Base-by-base conservation (phyloP, 2,113 vertebrate genomes). In the Hyperoodon ampullatus region DNA sequence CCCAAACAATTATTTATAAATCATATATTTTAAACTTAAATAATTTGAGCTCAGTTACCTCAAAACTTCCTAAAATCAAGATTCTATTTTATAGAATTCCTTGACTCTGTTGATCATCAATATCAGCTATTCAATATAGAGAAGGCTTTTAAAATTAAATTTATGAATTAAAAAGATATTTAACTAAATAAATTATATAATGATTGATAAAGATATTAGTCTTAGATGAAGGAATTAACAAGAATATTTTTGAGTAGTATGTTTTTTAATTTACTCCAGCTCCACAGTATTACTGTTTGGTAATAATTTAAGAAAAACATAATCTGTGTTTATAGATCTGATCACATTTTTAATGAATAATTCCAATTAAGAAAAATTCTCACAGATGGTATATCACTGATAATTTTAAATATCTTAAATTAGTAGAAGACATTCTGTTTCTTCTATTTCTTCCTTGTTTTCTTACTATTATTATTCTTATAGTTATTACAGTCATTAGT, bases 291-390 rank as follows among this genome's bases (percentile, higher is more conserved):
- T 90, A 24, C 3, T 55, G 3, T 71, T n/a, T 96, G 9, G 19
- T 71, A 70, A 84, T 47, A 93, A 66, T 72, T 68, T 74, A 23
- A 81, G 26, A 65, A 93, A 85, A 77, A 47, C 13, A 63, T 55
- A 61, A 92, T 55, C 30, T 63, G 10, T 55, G 39, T 82, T 87
- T 81, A 35, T 71, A 71, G 33, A 65, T 72, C 21, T 2, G 2
- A 84, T 94, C 33, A 58, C 30, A 70, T 61, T 71, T 92, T 88
- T 44, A 92, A 77, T 70, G 19, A 92, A 88, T 35, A 47, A 84
- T 78, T 93, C 33, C 28, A 83, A 74, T 16, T 55, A 24, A 77
- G 65, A 77, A 53, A 68, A 86, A 23, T 65, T 66, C 33, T 82
- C 58, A 88, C 26, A 82, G 35, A 44, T 95, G 13, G 35, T 8